Evolutionary conservation across 2,113 vertebrate genomes (phyloP).

Genomic region (Plectropomus leopardus): DNA sequence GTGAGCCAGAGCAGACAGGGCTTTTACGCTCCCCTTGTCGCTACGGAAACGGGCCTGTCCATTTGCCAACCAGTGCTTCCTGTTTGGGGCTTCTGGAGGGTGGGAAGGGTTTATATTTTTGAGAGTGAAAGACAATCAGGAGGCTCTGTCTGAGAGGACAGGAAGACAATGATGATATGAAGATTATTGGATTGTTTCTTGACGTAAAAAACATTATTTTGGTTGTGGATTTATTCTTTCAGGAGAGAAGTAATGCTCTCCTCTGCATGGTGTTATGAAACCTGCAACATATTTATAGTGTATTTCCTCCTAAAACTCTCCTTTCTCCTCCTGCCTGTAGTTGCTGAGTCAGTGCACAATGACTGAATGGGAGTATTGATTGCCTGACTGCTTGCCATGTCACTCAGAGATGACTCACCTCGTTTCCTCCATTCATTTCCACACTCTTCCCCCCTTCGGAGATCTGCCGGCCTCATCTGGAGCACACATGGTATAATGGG

Average conservation of each 20-base stretch:
- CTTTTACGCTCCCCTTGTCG: slow-evolving; percentile 42
- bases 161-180: background rate
- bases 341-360: slow-evolving; percentile 66
- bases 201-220: too few species aligned
- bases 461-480: slow-evolving; percentile 65
- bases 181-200: too few species aligned
- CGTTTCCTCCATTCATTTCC: slow-evolving; percentile 39
- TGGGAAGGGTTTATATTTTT: slow-evolving; percentile 24
- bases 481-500: slow-evolving; percentile 38
- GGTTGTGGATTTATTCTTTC: background rate
- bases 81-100: slow-evolving; percentile 56
- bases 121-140: slow-evolving; percentile 33
- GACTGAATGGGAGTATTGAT: slow-evolving; percentile 53
- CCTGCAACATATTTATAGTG: background rate
- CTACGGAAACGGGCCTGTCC: slow-evolving; percentile 55
- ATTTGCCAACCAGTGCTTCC: slow-evolving; percentile 68
- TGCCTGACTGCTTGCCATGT: slow-evolving; percentile 31
- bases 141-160: slow-evolving; percentile 35
- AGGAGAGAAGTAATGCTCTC: background rate
- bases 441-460: slow-evolving; percentile 26
- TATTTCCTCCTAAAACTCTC: background rate
- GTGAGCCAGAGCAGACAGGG: slow-evolving; percentile 44
- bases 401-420: slow-evolving; percentile 67
- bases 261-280: background rate
- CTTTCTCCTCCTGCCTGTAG: background rate